phyloP scores from a whole-genome alignment of 2,888 invertebrate species.

The Cataglyphis cursor region DNA sequence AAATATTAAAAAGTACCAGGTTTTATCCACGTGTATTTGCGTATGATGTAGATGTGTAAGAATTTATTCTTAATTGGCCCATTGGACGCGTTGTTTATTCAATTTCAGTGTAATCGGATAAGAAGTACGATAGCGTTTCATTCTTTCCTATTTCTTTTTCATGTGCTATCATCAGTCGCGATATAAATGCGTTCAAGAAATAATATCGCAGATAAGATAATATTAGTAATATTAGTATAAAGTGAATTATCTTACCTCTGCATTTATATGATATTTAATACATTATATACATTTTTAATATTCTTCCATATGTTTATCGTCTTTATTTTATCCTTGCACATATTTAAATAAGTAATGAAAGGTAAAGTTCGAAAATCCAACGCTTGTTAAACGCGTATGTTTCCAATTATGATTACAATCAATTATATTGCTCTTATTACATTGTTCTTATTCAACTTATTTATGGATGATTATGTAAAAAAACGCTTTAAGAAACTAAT shows the following conservation, averaged over 20 bases:
- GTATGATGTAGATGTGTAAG: not conserved
- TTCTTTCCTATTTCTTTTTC: slow-evolving; percentile 13
- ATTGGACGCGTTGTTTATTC: slow-evolving; percentile 36
- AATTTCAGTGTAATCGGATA: slow-evolving; percentile 37
- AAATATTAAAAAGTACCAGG: not conserved
- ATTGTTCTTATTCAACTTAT: not conserved
- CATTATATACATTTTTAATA: slow-evolving; percentile 6
- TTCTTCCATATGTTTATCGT: slow-evolving; percentile 1
- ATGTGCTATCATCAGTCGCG: slow-evolving; percentile 1
- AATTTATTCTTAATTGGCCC: slow-evolving; percentile 14
- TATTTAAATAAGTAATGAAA: slow-evolving; percentile 14
- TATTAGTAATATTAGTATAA: not conserved
- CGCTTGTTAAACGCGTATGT: slow-evolving; percentile 17
- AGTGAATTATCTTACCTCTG: slow-evolving; percentile 13
- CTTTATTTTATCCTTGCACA: not conserved
- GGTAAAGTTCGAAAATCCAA: slow-evolving; percentile 7
- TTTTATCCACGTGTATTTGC: slow-evolving; percentile 18
- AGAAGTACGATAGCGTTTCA: slow-evolving; percentile 26
- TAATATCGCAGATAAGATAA: slow-evolving; percentile 33
- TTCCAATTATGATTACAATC: not conserved
- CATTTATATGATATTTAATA: slow-evolving; percentile 16
- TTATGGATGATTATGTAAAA: not conserved
- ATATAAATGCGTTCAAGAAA: slow-evolving; percentile 4
- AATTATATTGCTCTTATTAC: slow-evolving; percentile 17
- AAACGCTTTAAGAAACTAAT: not conserved